Conservation (phyloP, 1,140 invertebrate species). For the Drosophila triauraria region DNA sequence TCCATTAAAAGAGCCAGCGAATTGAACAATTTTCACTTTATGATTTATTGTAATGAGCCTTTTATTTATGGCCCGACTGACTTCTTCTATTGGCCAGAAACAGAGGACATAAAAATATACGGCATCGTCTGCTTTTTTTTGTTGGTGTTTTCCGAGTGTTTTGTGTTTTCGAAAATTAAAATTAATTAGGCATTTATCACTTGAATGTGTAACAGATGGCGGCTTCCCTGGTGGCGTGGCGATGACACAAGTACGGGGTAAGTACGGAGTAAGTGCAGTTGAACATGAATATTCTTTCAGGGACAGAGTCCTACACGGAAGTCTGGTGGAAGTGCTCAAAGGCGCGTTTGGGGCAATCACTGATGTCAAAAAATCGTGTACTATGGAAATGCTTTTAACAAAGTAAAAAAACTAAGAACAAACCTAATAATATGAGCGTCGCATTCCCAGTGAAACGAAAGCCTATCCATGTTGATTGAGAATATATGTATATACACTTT, state of each 20-base stretch:
- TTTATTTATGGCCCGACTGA: constrained; percentile 70
- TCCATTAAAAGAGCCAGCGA: constrained; percentile 66
- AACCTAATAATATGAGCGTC: background rate
- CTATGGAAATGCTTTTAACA: background rate
- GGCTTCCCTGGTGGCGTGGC: background rate
- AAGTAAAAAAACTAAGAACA: background rate
- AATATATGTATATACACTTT: background rate
- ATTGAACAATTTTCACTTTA: constrained; percentile 79
- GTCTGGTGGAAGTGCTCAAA: background rate
- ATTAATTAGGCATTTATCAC: constrained; percentile 84
- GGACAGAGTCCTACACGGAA: constrained; percentile 5
- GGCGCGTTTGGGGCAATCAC: background rate
- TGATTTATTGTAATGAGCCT: constrained; percentile 82
- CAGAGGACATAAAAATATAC: constrained; percentile 11
- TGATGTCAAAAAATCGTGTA: background rate
- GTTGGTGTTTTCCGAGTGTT: constrained; percentile 31
- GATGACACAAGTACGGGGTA: constrained; percentile 16
- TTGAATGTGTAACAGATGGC: constrained; percentile 79
- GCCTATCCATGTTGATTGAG: background rate
- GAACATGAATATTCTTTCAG: constrained; percentile 40
- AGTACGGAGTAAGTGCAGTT: constrained; percentile 19
- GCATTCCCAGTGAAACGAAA: background rate
- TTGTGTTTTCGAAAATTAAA: constrained; percentile 78
- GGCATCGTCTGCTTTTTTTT: constrained; percentile 33
- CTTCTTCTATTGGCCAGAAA: constrained; percentile 51